These are phyloP conservation scores for Mongoloraphidia duomilia DNA, from an alignment of 2,888 invertebrate species.

Conservation along the genomic window DNA sequence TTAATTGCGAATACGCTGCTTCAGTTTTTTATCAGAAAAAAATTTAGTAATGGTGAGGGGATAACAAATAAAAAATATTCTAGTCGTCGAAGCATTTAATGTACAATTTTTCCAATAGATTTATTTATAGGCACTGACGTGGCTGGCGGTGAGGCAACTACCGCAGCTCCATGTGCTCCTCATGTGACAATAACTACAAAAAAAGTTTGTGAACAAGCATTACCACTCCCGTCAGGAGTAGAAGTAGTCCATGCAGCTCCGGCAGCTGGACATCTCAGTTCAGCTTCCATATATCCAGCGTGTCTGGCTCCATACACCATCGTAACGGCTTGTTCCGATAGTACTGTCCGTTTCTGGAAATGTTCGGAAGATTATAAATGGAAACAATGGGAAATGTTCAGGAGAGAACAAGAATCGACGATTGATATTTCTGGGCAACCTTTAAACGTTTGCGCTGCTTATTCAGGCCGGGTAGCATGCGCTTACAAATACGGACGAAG, in stretches of 20 bases:
- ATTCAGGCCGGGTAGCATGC: conserved; percentile 93
- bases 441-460: conserved; percentile 89
- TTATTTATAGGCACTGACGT: conserved; percentile 5
- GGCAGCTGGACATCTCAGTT: conserved; percentile 92
- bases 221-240: conserved; percentile 78
- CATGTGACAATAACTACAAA: conserved; percentile 78
- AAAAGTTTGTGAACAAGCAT: conserved; percentile 81
- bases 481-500: conserved; percentile 91
- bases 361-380: conserved; percentile 59
- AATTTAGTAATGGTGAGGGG: no score
- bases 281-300: conserved; percentile 97
- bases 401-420: conserved; percentile 41
- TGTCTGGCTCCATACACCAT: conserved; percentile 95
- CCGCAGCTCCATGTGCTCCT: conserved; percentile 23
- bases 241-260: conserved; percentile 88
- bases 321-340: conserved; percentile 91
- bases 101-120: no score
- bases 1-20: no score
- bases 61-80: no score
- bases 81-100: no score
- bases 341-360: conserved; percentile 80
- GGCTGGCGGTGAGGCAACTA: conserved; percentile 10
- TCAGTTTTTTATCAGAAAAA: no score
- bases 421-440: conserved; percentile 59
- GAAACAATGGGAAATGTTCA: conserved; percentile 83